Percentiles rank a stretch among this genome's conserved stretches.
phyloP scores from a whole-genome alignment of 2,888 invertebrate species.

The Cephonodes hylas region DNA sequence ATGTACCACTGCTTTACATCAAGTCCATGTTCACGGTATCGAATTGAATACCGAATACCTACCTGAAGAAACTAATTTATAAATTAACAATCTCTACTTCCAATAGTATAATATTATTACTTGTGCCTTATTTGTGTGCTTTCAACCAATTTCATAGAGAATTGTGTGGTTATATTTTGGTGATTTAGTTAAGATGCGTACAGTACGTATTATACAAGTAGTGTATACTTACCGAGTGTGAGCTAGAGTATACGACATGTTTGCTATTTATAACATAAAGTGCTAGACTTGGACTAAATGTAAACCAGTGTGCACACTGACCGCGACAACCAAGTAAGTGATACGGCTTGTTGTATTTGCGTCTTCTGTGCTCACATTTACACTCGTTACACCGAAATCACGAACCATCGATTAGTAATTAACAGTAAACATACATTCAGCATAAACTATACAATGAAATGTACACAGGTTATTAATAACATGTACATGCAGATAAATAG shows the following conservation, averaged over 20 bases:
- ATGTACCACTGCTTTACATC: constrained; percentile 78
- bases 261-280: background rate
- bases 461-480: constrained; percentile 50
- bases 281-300: constrained; percentile 68
- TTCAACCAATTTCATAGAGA: background rate
- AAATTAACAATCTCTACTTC: background rate
- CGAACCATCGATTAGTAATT: constrained; percentile 52
- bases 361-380: constrained; percentile 66
- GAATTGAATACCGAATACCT: background rate
- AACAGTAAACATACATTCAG: constrained; percentile 34
- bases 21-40: constrained; percentile 64
- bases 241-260: background rate
- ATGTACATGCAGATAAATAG: constrained; percentile 52
- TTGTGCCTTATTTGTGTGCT: background rate
- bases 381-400: constrained; percentile 48
- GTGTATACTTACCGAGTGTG: constrained; percentile 11
- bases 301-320: constrained; percentile 71
- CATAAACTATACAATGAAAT: constrained; percentile 39
- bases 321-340: constrained; percentile 57
- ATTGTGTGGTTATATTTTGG: background rate
- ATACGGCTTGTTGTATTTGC: constrained; percentile 79
- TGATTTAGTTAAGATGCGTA: background rate
- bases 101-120: background rate
- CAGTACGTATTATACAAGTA: background rate
- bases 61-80: background rate